Evolutionary conservation across 1,140 invertebrate genomes (phyloP), one percentile per base, ranked within the genome.

Genomic region (Arctopsyche grandis): DNA sequence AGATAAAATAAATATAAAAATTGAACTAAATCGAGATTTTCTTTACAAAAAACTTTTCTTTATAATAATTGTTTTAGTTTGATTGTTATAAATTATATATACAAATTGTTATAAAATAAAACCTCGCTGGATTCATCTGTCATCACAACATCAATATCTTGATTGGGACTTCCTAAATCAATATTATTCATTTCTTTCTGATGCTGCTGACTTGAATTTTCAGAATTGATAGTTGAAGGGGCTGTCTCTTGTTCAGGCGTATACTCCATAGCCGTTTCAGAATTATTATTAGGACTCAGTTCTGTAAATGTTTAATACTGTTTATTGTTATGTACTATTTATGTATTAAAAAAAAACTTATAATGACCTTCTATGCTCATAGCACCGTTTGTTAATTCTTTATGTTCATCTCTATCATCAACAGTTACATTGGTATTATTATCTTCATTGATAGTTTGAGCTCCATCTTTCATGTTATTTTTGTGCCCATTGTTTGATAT

Each of bases 351-450:
- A 5, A 19, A 10, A 19, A 60, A 24, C 7, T 26, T 26, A 66
- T 12, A 24, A 60, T 77, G 52, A 88, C 86, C 87, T 78, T 85
- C 87, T 77, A 88, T 75, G 83, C 87, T 89, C 88, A 89, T 89
- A 46, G 87, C 85, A 5, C 87, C 88, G 77, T 89, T 89, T 78
- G 84, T 69, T 24, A 83, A 71, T 83, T 85, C 73, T 83, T 83
- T 69, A 84, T 84, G 21, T 81, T 84, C 21, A 71, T 56, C 19
- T 0, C 83, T 66, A n/a, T 79, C 76, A 81, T 88, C 87, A 3
- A 88, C 87, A 9, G 88, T 86, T n/a, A 88, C 87, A 77, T 82
- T 79, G 9, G 84, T 84, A 0, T 85, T 84, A 5, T 79, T 81
- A 26, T 82, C 84, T n/a, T 85, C 84, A 10, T 85, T 79, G 22